These are phyloP conservation scores for Micrasema minimum DNA, from an alignment of 1,140 invertebrate species.

Conservation along the genomic window DNA sequence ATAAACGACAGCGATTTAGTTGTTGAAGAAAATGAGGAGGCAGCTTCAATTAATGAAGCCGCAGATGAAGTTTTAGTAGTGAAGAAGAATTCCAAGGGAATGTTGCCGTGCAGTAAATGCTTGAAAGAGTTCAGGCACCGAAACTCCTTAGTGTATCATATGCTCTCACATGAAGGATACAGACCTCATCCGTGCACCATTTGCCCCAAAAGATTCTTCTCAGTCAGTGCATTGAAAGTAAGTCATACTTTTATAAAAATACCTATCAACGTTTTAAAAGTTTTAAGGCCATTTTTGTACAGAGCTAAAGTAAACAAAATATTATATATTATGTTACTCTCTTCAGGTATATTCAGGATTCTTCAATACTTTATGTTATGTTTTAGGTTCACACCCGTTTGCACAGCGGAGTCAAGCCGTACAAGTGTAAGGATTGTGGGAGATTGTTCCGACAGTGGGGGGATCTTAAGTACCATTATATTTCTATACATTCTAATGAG, in stretches of 20 bases:
- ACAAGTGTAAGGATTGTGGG: slow-evolving; percentile 82
- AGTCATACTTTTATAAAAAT: too few species aligned
- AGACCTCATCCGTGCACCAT: slow-evolving; percentile 81
- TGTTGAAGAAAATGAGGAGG: slow-evolving; percentile 52
- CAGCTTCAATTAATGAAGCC: slow-evolving; percentile 54
- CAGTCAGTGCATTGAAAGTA: slow-evolving; percentile 81
- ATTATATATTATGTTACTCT: too few species aligned
- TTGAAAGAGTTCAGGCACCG: slow-evolving; percentile 80
- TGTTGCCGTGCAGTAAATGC: slow-evolving; percentile 73
- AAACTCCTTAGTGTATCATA: slow-evolving; percentile 87
- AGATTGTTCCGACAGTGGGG: slow-evolving; percentile 86
- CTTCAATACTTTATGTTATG: too few species aligned
- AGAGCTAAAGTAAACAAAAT: too few species aligned
- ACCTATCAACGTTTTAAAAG: too few species aligned
- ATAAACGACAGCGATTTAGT: slow-evolving; percentile 54
- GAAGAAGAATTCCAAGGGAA: slow-evolving; percentile 52
- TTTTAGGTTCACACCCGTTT: slow-evolving; percentile 76
- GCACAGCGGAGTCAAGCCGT: slow-evolving; percentile 83
- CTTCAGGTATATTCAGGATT: too few species aligned
- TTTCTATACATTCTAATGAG: slow-evolving; percentile 83
- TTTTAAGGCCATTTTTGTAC: too few species aligned
- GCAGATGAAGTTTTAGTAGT: slow-evolving; percentile 47
- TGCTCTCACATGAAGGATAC: slow-evolving; percentile 81
- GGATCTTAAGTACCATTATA: slow-evolving; percentile 90
- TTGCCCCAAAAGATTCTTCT: slow-evolving; percentile 86